A percentile compares a stretch with the other conserved stretches of the same genome.
Evolutionary conservation across 2,888 invertebrate genomes (phyloP).

Genomic region (Euproctis similis): DNA sequence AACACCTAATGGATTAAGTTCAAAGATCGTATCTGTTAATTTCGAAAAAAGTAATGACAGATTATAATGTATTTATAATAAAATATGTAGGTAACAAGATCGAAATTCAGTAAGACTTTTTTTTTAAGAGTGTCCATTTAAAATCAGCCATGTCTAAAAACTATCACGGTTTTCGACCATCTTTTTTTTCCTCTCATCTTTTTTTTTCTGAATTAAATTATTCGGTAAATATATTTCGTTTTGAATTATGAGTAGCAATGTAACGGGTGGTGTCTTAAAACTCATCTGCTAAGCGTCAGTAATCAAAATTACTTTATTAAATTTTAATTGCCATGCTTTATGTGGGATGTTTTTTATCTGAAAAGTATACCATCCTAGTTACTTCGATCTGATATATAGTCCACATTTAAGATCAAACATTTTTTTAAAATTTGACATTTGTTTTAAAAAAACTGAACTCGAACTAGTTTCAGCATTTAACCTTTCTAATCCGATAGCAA

Average conservation of each 20-base stretch:
- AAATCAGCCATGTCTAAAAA: constrained; percentile 1
- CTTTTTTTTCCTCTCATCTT: not conserved
- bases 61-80: not conserved
- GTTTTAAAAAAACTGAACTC: too few relatives aligned
- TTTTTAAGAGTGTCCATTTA: constrained; percentile 1
- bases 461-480: too few relatives aligned
- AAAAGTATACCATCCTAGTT: too few relatives aligned
- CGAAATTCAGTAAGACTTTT: not conserved
- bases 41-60: constrained; percentile 2
- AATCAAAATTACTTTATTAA: not conserved
- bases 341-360: too few relatives aligned
- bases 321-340: not conserved
- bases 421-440: too few relatives aligned
- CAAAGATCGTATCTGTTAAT: constrained; percentile 2
- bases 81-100: too few relatives aligned
- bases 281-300: not conserved
- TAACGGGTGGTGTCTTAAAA: too few relatives aligned
- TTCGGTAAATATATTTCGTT: not conserved
- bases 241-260: not conserved
- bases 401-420: too few relatives aligned
- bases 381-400: too few relatives aligned
- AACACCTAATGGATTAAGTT: constrained; percentile 1
- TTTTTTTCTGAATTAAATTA: not conserved
- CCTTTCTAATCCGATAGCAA: too few relatives aligned
- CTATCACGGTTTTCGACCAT: constrained; percentile 1